Percentiles rank a stretch among this genome's conserved stretches.
Conservation (phyloP, 2,888 invertebrate species). For the Leucophenga montana region DNA sequence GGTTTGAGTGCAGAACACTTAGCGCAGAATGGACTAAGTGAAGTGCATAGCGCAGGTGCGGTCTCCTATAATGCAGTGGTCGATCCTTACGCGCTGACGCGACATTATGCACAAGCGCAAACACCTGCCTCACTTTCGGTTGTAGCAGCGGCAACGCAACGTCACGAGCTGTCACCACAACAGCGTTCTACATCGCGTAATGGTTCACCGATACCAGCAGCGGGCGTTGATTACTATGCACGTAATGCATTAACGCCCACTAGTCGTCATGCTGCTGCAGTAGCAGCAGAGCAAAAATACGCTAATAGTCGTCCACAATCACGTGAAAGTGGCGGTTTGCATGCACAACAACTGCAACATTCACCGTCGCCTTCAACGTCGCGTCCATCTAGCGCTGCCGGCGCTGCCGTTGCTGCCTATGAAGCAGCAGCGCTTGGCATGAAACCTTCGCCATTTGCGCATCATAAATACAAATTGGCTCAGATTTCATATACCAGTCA, state of each 20-base stretch:
- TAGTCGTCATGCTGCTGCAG: conserved; percentile 54
- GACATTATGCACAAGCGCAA: conserved; percentile 54
- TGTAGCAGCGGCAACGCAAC: conserved; percentile 44
- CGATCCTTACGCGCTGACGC: conserved; percentile 54
- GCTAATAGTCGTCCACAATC: conserved; percentile 67
- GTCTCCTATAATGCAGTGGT: conserved; percentile 13
- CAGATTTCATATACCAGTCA: conserved; percentile 61
- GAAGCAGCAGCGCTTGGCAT: conserved; percentile 54
- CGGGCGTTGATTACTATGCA: conserved; percentile 61
- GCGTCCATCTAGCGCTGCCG: conserved; percentile 54
- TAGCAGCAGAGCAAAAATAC: conserved; percentile 47
- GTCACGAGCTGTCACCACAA: conserved; percentile 61
- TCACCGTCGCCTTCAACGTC: conserved; percentile 56
- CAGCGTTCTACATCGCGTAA: conserved; percentile 64
- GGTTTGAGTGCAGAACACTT: conserved; percentile 80
- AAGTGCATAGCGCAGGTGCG: conserved; percentile 46
- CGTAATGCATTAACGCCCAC: conserved; percentile 60
- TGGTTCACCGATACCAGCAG: conserved; percentile 60
- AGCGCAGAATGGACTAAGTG: conserved; percentile 57
- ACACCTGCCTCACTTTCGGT: conserved; percentile 36
- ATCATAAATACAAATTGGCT: conserved; percentile 72
- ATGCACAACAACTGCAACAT: conserved; percentile 43
- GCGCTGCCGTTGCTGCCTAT: conserved; percentile 44
- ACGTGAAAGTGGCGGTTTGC: conserved; percentile 59
- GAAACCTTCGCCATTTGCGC: conserved; percentile 70